These are phyloP conservation scores for Xestia c-nigrum DNA, from an alignment of 2,888 invertebrate species.

Conservation along the genomic window DNA sequence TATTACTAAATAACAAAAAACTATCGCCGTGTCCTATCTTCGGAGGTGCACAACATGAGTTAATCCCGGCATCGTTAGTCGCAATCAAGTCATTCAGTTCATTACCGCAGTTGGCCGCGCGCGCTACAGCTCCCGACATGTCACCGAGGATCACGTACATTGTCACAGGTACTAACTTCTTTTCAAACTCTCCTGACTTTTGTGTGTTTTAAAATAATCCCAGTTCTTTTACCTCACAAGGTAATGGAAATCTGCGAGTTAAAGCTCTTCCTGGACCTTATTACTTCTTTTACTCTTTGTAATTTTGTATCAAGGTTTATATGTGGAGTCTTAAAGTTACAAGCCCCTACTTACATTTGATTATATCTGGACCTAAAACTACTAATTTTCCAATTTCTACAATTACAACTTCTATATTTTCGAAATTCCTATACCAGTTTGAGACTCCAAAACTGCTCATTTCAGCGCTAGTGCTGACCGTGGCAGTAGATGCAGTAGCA, in stretches of 20 bases:
- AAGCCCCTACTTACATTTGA: not conserved
- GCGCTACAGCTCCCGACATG: conserved; percentile 72
- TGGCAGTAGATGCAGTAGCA: conserved; percentile 49
- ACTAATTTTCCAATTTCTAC: not conserved
- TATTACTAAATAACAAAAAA: not conserved
- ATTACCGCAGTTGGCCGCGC: conserved; percentile 75
- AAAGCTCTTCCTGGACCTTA: not conserved
- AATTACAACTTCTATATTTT: not conserved
- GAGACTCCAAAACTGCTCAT: not conserved
- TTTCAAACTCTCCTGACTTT: not conserved
- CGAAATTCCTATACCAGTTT: not conserved
- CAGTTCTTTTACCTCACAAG: not conserved
- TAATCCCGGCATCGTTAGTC: conserved; percentile 74
- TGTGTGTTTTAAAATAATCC: not conserved
- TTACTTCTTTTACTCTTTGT: not conserved
- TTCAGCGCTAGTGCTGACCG: conserved; percentile 42
- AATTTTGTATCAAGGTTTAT: not conserved
- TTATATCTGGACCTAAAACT: not conserved
- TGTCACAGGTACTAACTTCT: conserved; percentile 73
- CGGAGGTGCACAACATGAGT: conserved; percentile 60
- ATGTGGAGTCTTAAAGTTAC: not conserved
- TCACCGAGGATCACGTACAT: conserved; percentile 68
- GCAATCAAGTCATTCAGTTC: conserved; percentile 82
- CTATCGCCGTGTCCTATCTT: conserved; percentile 70
- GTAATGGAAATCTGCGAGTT: not conserved